These are phyloP conservation scores for Macrostomum lignano DNA, from an alignment of 1,140 invertebrate species.

Conservation along the genomic window DNA sequence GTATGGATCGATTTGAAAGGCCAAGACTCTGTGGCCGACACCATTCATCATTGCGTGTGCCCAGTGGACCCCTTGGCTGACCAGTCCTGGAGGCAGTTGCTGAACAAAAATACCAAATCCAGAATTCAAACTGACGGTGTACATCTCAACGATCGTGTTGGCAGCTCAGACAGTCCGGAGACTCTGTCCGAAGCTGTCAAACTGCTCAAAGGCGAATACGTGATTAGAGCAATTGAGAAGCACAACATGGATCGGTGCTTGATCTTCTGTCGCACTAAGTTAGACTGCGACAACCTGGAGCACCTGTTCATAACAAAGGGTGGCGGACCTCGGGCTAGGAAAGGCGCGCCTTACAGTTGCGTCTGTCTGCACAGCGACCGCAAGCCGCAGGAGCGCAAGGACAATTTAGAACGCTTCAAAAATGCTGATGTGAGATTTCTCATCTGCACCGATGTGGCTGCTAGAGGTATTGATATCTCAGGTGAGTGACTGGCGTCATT, in stretches of 20 bases:
- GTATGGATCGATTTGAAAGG: constrained; percentile 98
- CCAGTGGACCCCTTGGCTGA: constrained; percentile 63
- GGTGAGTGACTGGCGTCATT: constrained; percentile 35
- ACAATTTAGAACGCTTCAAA: constrained; percentile 76
- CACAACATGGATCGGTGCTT: constrained; percentile 83
- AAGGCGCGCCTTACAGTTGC: no score
- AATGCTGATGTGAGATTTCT: constrained; percentile 51
- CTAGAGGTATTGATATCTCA: constrained; percentile 73
- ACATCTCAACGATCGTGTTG: constrained; percentile 52
- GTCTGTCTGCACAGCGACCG: constrained; percentile 86
- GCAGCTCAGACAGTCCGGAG: constrained; percentile 41
- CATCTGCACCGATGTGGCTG: constrained; percentile 95
- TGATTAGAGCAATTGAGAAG: constrained; percentile 55
- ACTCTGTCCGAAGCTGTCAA: constrained; percentile 72
- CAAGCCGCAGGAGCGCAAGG: constrained; percentile 60
- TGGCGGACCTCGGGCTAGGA: no score
- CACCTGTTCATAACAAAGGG: constrained; percentile 43
- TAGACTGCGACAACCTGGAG: constrained; percentile 94
- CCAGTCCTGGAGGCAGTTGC: constrained; percentile 45
- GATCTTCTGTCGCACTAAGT: constrained; percentile 86
- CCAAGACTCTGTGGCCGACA: constrained; percentile 87
- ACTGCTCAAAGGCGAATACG: constrained; percentile 78
- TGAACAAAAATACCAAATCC: no score
- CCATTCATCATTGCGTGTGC: constrained; percentile 75
- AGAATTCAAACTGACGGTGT: constrained; percentile 61